A percentile compares a stretch with the other conserved stretches of the same genome.
Conservation (phyloP, 2,113 vertebrate species). For the Prunella fulvescens region DNA sequence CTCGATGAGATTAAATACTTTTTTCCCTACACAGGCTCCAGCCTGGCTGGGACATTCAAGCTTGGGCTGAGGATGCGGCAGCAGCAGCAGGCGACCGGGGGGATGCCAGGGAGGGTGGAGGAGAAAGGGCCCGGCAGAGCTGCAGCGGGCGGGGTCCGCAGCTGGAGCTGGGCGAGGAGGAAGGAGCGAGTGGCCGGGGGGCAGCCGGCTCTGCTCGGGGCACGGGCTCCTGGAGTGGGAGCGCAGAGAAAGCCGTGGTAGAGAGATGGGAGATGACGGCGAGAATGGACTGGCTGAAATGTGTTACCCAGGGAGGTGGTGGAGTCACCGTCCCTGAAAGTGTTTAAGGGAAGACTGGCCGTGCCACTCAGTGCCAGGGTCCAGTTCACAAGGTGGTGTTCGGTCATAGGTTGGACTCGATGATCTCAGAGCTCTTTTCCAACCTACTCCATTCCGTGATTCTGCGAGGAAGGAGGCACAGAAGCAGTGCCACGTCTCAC, state of each 20-base stretch:
- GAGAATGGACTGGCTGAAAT: too few species aligned
- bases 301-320: not conserved
- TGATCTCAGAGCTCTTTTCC: not conserved
- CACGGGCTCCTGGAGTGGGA: fast-evolving
- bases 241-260: fast-evolving
- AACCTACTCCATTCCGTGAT: not conserved
- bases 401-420: not conserved
- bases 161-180: not conserved
- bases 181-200: not conserved
- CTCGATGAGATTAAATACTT: not conserved
- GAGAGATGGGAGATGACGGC: too few species aligned
- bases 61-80: not conserved
- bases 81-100: not conserved
- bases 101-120: fast-evolving
- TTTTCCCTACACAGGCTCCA: not conserved
- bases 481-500: fast-evolving
- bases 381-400: not conserved
- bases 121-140: not conserved
- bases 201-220: too few species aligned
- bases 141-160: not conserved
- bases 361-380: not conserved
- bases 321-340: not conserved
- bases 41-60: not conserved
- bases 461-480: not conserved
- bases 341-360: not conserved